Percentiles rank a stretch among this genome's conserved stretches.
Conservation (phyloP, 2,888 invertebrate species). For the Baronia brevicornis region DNA sequence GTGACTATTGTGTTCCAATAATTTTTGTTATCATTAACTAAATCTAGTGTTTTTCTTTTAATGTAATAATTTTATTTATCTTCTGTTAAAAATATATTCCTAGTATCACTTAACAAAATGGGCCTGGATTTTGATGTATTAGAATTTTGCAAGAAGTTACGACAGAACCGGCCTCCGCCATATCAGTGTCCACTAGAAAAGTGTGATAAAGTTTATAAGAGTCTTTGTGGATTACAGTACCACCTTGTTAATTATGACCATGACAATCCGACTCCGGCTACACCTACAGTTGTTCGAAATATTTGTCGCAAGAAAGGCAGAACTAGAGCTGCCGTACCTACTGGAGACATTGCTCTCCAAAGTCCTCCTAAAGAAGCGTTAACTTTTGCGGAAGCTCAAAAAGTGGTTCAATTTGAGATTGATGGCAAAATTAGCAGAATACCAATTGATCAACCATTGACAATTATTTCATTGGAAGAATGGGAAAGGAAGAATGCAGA, state of each 20-base stretch:
- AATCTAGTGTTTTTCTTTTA: no score
- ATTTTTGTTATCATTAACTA: no score
- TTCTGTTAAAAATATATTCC: no score
- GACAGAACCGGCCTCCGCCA: constrained; percentile 87
- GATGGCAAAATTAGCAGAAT: constrained; percentile 84
- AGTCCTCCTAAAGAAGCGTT: constrained; percentile 80
- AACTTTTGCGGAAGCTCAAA: constrained; percentile 89
- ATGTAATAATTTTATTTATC: background rate
- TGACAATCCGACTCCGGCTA: constrained; percentile 81
- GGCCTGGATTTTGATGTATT: constrained; percentile 90
- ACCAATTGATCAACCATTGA: constrained; percentile 79
- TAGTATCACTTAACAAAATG: no score
- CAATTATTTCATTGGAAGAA: constrained; percentile 81
- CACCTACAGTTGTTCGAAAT: constrained; percentile 77
- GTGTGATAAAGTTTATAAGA: constrained; percentile 91
- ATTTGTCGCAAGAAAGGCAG: constrained; percentile 75
- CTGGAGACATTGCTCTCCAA: constrained; percentile 69
- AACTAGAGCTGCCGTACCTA: constrained; percentile 74
- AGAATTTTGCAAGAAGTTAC: constrained; percentile 88
- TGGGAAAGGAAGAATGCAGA: constrained; percentile 70
- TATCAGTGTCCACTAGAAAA: constrained; percentile 90
- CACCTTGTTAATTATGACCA: constrained; percentile 91
- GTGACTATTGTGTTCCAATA: no score
- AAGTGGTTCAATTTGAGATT: constrained; percentile 90
- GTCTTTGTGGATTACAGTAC: constrained; percentile 89